A percentile compares a stretch with the other conserved stretches of the same genome.
Evolutionary conservation across 2,113 vertebrate genomes (phyloP).

Genomic region (Corythornis madagascariensis): DNA sequence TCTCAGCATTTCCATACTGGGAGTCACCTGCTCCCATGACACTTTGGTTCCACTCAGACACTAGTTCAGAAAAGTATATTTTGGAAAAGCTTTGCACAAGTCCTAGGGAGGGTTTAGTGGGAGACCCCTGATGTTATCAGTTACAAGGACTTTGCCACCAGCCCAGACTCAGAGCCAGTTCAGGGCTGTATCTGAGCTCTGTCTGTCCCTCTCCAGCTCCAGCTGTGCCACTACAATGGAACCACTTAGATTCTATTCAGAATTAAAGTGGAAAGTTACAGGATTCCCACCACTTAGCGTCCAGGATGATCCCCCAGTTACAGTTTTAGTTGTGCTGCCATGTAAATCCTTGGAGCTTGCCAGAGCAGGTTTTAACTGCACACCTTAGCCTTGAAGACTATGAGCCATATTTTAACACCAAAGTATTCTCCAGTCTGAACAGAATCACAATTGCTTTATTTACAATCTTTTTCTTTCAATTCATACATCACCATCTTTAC

Average conservation of each 20-base stretch:
- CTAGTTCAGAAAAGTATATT: background rate
- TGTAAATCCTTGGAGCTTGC: background rate
- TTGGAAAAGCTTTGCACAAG: background rate
- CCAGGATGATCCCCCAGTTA: background rate
- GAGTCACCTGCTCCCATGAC: background rate
- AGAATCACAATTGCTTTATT: fast-evolving
- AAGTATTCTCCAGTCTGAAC: background rate
- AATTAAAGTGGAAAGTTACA: background rate
- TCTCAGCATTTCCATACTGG: background rate
- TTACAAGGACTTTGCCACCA: background rate
- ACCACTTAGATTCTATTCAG: background rate
- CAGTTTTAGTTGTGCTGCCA: background rate
- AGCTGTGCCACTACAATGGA: background rate
- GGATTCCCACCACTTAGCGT: background rate
- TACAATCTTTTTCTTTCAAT: background rate
- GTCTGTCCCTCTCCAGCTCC: background rate
- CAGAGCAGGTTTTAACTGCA: background rate
- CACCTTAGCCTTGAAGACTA: background rate
- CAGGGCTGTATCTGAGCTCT: background rate
- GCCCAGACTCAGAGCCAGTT: background rate
- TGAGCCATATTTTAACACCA: background rate
- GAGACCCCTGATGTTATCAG: background rate
- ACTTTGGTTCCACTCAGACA: background rate
- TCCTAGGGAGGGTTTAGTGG: background rate
- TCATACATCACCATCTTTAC: background rate